Evolutionary conservation across 2,113 vertebrate species (phyloP).

Genomic region (Otocyon megalotis): DNA sequence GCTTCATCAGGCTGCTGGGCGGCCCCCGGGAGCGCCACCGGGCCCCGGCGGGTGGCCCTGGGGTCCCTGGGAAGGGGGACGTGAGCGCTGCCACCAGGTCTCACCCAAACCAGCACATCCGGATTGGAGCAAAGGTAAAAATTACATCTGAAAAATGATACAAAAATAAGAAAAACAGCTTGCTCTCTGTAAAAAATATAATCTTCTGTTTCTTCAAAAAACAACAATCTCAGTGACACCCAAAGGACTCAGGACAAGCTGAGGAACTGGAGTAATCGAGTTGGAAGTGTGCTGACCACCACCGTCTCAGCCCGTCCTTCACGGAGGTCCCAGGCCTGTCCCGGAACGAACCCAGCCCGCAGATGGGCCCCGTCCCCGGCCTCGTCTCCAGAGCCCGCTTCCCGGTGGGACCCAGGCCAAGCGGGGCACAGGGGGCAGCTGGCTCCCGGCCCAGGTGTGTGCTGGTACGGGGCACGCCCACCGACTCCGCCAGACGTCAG

Average conservation of each 20-base stretch:
- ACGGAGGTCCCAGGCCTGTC: not conserved
- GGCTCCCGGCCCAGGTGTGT: accelerated
- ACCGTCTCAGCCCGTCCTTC: accelerated
- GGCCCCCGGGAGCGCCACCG: no score
- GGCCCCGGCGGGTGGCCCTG: not conserved
- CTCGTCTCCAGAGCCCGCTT: not conserved
- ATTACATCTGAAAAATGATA: slow-evolving; percentile 89
- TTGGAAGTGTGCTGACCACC: not conserved
- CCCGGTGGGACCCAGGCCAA: not conserved
- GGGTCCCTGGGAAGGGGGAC: not conserved
- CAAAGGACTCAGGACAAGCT: slow-evolving; percentile 74
- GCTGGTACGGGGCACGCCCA: accelerated
- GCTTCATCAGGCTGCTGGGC: not conserved
- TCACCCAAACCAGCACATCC: slow-evolving; percentile 75
- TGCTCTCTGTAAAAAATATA: slow-evolving; percentile 90
- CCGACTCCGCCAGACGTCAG: not conserved
- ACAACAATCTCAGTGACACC: slow-evolving; percentile 70
- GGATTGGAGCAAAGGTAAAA: slow-evolving; percentile 86
- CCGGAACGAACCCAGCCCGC: accelerated
- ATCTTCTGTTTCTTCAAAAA: slow-evolving; percentile 86
- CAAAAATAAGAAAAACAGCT: slow-evolving; percentile 90
- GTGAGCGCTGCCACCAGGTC: not conserved
- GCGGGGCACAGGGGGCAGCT: accelerated
- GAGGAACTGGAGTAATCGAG: not conserved
- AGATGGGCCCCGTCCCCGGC: accelerated